A percentile compares a stretch with the other conserved stretches of the same genome.
Conservation (phyloP, 2,888 invertebrate genomes). For the Polia nebulosa region DNA sequence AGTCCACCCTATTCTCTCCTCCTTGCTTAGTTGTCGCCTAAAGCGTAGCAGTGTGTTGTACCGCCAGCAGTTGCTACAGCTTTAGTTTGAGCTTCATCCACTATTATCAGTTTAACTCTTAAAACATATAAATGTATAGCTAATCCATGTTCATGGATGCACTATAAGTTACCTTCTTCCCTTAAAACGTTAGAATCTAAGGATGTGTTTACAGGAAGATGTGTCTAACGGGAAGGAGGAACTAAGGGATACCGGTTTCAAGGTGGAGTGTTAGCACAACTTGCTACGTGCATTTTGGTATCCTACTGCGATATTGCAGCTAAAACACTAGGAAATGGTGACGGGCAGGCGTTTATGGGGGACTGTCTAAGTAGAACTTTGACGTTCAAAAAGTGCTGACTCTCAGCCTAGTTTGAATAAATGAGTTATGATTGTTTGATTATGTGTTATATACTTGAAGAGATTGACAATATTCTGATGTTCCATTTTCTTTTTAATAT, state of each 20-base stretch:
- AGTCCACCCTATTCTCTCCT: conserved; percentile 55
- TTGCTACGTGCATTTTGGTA: not conserved
- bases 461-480: not conserved
- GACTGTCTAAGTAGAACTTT: too few relatives aligned
- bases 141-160: conserved; percentile 28
- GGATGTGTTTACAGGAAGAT: conserved; percentile 4
- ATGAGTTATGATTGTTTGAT: too few relatives aligned
- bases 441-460: not conserved
- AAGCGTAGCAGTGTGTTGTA: conserved; percentile 60
- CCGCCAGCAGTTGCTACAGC: conserved; percentile 50
- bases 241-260: conserved; percentile 1
- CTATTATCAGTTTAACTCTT: conserved; percentile 50
- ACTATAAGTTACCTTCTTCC: conserved; percentile 24
- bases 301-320: not conserved
- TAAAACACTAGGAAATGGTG: too few relatives aligned
- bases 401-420: too few relatives aligned
- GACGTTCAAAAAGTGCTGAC: too few relatives aligned
- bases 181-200: conserved; percentile 5
- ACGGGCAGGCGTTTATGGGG: too few relatives aligned
- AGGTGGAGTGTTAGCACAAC: not conserved
- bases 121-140: conserved; percentile 26
- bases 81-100: conserved; percentile 55
- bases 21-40: conserved; percentile 53
- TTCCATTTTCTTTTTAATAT: not conserved
- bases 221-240: too few relatives aligned